A percentile compares a stretch with the other conserved stretches of the same genome.
phyloP scores from a whole-genome alignment of 2,797 vertebrate species.

The Labroides dimidiatus region DNA sequence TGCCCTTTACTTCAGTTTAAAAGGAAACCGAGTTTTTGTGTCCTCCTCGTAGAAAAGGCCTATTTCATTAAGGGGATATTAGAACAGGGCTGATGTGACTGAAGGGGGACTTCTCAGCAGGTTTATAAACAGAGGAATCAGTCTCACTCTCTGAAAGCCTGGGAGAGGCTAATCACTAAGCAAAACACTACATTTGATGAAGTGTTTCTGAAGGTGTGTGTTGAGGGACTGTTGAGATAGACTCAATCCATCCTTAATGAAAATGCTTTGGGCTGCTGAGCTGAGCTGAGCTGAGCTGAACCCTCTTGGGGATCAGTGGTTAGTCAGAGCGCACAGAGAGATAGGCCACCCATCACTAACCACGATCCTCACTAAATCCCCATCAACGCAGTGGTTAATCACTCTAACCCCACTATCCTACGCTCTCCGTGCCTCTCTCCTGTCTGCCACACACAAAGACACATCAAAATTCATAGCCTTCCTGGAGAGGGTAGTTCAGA shows the following conservation, averaged over 20 bases:
- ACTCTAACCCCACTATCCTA: slow-evolving; percentile 81
- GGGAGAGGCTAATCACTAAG: slow-evolving; percentile 98
- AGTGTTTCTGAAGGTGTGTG: slow-evolving; percentile 99
- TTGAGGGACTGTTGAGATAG: slow-evolving; percentile 85
- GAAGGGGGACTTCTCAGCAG: slow-evolving; percentile 82
- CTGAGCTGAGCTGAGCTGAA: slow-evolving; percentile 89
- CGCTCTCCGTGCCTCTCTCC: slow-evolving; percentile 63
- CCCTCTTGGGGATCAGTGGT: slow-evolving; percentile 89
- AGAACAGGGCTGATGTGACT: slow-evolving; percentile 89
- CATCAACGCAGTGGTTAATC: slow-evolving; percentile 87
- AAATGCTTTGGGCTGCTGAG: slow-evolving; percentile 95
- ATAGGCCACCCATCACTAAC: slow-evolving; percentile 88
- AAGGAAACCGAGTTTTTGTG: slow-evolving; percentile 91
- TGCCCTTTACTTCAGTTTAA: slow-evolving; percentile 47
- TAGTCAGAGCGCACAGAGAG: slow-evolving; percentile 81
- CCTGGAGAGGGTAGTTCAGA: slow-evolving; percentile 70
- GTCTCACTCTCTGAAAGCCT: slow-evolving; percentile 92
- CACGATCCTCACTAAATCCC: slow-evolving; percentile 85
- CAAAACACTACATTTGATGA: slow-evolving; percentile 99
- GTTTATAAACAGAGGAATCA: slow-evolving; percentile 90
- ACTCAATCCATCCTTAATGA: slow-evolving; percentile 99
- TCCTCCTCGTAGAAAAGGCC: slow-evolving; percentile 80
- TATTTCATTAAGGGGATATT: slow-evolving; percentile 95
- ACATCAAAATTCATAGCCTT: slow-evolving; percentile 89
- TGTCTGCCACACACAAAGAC: slow-evolving; percentile 83